Conservation (phyloP, 2,113 vertebrate genomes). For the Diphyllodes magnificus region DNA sequence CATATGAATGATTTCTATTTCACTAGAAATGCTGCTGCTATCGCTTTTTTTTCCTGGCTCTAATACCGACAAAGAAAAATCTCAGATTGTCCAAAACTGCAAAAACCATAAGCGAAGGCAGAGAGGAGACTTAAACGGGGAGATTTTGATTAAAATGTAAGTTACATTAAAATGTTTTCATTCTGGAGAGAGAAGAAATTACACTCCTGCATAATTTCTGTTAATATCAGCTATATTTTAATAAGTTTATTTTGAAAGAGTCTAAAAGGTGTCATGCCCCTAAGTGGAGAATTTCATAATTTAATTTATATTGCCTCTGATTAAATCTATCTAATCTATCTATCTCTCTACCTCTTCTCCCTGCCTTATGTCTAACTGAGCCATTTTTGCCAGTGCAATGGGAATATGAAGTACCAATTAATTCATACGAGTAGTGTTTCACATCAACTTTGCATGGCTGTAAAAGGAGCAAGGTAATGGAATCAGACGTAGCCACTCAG, state of each 20-base stretch:
- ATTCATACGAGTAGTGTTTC: background rate
- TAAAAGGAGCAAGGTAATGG: background rate
- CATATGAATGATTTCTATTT: background rate
- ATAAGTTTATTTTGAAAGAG: background rate
- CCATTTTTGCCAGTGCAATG: background rate
- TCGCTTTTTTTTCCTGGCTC: background rate
- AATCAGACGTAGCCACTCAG: background rate
- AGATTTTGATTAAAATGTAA: slow-evolving; percentile 17
- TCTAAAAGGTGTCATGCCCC: background rate
- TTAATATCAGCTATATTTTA: background rate
- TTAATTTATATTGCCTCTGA: background rate
- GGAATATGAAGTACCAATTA: background rate
- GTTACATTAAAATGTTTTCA: background rate
- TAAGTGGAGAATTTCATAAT: background rate
- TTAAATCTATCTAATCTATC: background rate
- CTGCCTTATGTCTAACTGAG: background rate
- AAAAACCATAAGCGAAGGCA: background rate
- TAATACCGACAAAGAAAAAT: background rate
- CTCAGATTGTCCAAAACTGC: background rate
- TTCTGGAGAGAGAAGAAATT: background rate
- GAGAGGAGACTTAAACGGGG: background rate
- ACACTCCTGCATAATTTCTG: slow-evolving; percentile 1
- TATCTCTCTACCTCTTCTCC: background rate
- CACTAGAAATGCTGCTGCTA: background rate
- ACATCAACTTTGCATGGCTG: background rate